These are phyloP conservation scores for Pentalonia nigronervosa DNA, from an alignment of 1,140 invertebrate genomes.

Conservation along the genomic window DNA sequence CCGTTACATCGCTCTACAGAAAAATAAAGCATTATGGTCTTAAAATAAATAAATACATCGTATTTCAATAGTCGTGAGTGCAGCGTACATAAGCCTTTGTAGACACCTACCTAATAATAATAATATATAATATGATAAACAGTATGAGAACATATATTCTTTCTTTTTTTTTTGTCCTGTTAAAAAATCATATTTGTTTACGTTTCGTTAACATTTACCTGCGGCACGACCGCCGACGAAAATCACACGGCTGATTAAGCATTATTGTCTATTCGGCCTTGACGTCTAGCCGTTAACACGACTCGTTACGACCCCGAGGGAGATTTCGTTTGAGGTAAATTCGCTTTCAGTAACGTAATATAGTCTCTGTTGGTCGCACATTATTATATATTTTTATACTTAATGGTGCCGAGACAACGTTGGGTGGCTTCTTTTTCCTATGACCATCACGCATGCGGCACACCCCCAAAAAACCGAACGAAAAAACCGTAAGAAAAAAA, in stretches of 20 bases:
- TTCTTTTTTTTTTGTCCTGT: background rate
- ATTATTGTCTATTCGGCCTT: slow-evolving; percentile 25
- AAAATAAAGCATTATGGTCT: background rate
- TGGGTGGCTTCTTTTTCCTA: slow-evolving; percentile 31
- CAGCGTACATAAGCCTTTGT: background rate
- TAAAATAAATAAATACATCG: background rate
- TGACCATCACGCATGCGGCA: background rate
- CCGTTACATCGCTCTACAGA: background rate
- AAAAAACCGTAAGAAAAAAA: background rate
- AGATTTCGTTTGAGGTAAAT: slow-evolving; percentile 13
- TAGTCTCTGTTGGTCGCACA: background rate
- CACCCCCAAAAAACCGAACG: background rate
- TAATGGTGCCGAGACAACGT: background rate
- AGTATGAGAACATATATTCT: background rate
- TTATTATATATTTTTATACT: background rate
- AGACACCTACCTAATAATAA: background rate
- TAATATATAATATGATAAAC: background rate
- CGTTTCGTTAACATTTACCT: background rate
- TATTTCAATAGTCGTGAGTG: background rate
- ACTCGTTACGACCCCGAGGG: background rate
- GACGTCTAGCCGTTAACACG: slow-evolving; percentile 30
- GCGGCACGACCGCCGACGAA: background rate
- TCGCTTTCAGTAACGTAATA: slow-evolving; percentile 35
- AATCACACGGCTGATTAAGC: slow-evolving; percentile 29
- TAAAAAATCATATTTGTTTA: slow-evolving; percentile 24